Evolutionary conservation across 1,140 invertebrate genomes (phyloP).

Genomic region (Cecropterus lyciades): DNA sequence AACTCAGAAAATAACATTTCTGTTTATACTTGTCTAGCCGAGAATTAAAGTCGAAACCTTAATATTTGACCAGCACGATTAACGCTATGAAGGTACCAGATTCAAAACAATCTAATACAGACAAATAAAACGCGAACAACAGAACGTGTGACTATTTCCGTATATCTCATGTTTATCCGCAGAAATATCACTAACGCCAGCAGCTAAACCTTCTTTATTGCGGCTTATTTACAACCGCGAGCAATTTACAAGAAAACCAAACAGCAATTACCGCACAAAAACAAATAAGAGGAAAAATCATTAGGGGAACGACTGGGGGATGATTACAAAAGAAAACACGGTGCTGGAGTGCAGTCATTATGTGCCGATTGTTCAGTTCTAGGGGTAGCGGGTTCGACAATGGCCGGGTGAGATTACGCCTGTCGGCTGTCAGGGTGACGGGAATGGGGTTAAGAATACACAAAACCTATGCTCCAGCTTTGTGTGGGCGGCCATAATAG

Average conservation of each 20-base stretch:
- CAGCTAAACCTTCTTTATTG: conserved; percentile 51
- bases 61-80: too few species aligned
- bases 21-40: too few species aligned
- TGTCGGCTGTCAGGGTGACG: conserved; percentile 48
- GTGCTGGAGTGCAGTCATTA: conserved; percentile 61
- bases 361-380: conserved; percentile 57
- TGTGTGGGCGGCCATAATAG: conserved; percentile 30
- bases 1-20: too few species aligned
- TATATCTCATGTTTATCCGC: conserved; percentile 31
- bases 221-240: conserved; percentile 63
- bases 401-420: conserved; percentile 63
- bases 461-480: conserved; percentile 34
- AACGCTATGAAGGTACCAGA: too few species aligned
- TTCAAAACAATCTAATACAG: too few species aligned
- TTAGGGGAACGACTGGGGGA: conserved; percentile 67
- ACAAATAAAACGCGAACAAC: neutral
- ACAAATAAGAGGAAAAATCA: conserved; percentile 81
- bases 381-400: conserved; percentile 64
- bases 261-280: conserved; percentile 79
- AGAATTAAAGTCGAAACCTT: too few species aligned
- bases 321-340: conserved; percentile 74
- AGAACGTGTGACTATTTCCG: conserved; percentile 18
- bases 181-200: conserved; percentile 36
- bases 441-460: conserved; percentile 34
- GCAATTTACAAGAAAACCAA: conserved; percentile 78